Base-by-base conservation (phyloP, 1,140 invertebrate genomes). In the Drosophila oshimai region DNA sequence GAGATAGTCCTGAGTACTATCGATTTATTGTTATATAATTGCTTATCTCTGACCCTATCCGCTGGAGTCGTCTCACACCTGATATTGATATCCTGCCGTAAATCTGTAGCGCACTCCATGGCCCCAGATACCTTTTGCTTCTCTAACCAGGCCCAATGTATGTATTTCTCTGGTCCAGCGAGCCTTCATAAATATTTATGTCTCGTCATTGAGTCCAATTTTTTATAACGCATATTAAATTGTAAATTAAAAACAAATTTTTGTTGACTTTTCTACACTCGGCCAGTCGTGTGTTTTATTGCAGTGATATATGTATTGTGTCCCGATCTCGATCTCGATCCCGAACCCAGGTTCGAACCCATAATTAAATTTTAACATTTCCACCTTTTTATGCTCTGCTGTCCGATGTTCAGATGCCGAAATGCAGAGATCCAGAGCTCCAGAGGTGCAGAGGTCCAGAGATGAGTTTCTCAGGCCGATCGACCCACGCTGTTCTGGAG, bases 241-340 rank as follows among this genome's bases (percentile, higher is more conserved):
- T 86, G 81, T 87, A 86, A 87, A 87, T 87, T 87, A 86, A 86
- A 86, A 86, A 87, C 81, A 86, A 86, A 86, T 86, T 86, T 86
- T 70, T 76, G 81, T 86, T 87, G 81, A 86, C 81, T 87, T 87
- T 86, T 86, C 76, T 86, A 76, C 81, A 87, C 80, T 86, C 80
- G 29, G 12, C 24, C 22, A 22, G 33, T 31, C 34, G 42, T 72
- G 75, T 65, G 61, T 75, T 84, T 84, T 79, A 79, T 75, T 84
- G 79, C 74, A 62, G 29, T 78, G 74, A 79, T 74, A 78, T 69
- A 73, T 61, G 62, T 49, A 10, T 24, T 42, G 6, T 58, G 24
- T 47, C 20, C 36, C 49, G 15, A 4, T 26, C 0, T n/a, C 29
- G n/a, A 33, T 13, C n/a, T 18, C 10, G 13, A 31, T 18, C 12